These are phyloP conservation scores for Euzetes globulus DNA, from an alignment of 2,888 invertebrate species.

Conservation along the genomic window DNA sequence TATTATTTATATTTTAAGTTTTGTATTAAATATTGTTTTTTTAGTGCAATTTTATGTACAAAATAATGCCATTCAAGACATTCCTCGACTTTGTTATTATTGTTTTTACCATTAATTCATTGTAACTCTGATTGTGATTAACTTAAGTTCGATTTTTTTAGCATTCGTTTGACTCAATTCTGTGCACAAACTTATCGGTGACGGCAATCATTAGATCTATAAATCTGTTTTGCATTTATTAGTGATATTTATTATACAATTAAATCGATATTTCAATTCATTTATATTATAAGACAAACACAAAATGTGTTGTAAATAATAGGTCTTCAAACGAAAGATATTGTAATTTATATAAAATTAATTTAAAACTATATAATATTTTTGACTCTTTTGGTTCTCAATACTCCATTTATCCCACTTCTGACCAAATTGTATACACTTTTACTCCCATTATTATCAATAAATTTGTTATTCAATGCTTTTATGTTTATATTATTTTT, in stretches of 20 bases:
- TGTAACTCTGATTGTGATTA: conserved; percentile 1
- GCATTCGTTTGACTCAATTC: background rate
- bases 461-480: too few relatives aligned
- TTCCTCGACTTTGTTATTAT: background rate
- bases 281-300: background rate
- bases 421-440: too few relatives aligned
- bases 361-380: too few relatives aligned
- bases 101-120: background rate
- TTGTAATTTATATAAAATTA: too few relatives aligned
- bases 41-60: conserved; percentile 8
- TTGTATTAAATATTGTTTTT: background rate
- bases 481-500: too few relatives aligned
- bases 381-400: too few relatives aligned
- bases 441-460: too few relatives aligned
- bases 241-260: background rate
- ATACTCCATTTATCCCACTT: too few relatives aligned
- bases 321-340: background rate
- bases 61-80: background rate
- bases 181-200: background rate
- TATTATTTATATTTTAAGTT: background rate
- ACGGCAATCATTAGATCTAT: background rate
- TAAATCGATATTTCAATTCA: background rate
- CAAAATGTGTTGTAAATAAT: background rate
- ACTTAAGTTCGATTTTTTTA: background rate
- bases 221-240: background rate